phyloP scores from a whole-genome alignment of 2,113 vertebrate genomes.

The Marmota monax region DNA sequence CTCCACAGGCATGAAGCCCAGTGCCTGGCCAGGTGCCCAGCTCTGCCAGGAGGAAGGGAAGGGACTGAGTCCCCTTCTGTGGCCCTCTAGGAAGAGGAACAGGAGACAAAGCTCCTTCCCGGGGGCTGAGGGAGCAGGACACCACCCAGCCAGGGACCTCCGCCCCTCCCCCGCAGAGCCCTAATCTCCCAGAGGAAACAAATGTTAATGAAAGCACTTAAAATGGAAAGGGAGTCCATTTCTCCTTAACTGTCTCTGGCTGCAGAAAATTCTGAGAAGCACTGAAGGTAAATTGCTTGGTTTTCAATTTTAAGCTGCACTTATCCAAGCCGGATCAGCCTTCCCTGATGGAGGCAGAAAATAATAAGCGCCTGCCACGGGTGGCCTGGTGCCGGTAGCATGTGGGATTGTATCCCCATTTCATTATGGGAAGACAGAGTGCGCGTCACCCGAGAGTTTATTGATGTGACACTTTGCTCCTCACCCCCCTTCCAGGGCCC shows the following conservation, averaged over 20 bases:
- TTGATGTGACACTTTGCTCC: accelerated
- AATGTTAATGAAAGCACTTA: conserved; percentile 71
- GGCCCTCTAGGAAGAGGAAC: background rate
- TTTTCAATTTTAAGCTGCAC: conserved; percentile 83
- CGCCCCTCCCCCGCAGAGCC: conserved; percentile 12
- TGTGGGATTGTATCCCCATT: background rate
- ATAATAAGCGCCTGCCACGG: conserved; percentile 21
- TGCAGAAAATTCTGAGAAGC: conserved; percentile 75
- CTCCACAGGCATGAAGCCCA: background rate
- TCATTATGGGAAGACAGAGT: conserved; percentile 13
- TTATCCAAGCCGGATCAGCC: conserved; percentile 79
- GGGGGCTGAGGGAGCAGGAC: accelerated
- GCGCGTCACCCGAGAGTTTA: background rate
- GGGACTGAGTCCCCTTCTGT: background rate
- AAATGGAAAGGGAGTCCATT: conserved; percentile 67
- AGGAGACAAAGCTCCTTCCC: accelerated
- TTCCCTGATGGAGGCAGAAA: conserved; percentile 55
- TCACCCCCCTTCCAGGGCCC: accelerated
- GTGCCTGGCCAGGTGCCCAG: accelerated
- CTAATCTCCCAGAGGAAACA: conserved; percentile 57
- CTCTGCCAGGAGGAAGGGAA: background rate
- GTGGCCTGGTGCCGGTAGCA: conserved; percentile 56
- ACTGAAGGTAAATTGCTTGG: conserved; percentile 83
- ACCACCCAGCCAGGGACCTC: background rate
- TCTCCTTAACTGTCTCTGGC: conserved; percentile 77